Percentiles rank a stretch among this genome's conserved stretches.
Evolutionary conservation across 2,113 vertebrate genomes (phyloP).

Genomic region (Callithrix jacchus): DNA sequence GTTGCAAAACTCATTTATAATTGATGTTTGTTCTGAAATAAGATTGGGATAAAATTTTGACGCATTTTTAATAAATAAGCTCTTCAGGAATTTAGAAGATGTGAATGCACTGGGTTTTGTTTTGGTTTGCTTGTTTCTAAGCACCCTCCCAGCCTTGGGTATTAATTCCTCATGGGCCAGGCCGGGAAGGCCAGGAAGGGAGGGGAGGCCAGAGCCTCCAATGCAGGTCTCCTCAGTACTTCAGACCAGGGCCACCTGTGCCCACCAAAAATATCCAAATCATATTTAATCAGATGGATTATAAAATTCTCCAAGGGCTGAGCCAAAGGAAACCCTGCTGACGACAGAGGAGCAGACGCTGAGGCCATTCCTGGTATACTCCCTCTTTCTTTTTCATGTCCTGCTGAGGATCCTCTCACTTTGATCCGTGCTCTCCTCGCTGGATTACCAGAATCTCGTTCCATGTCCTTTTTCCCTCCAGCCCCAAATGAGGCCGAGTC

Average conservation of each 20-base stretch:
- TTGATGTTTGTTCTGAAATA: slow-evolving; percentile 36
- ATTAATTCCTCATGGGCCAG: neutral
- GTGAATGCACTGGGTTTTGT: neutral
- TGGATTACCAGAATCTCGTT: neutral
- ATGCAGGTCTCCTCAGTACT: neutral
- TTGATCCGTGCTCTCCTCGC: neutral
- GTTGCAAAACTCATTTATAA: slow-evolving; percentile 5
- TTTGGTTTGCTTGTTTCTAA: neutral
- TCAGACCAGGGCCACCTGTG: neutral
- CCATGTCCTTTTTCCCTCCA: neutral
- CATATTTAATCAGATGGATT: neutral
- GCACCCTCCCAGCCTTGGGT: neutral
- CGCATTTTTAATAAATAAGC: neutral
- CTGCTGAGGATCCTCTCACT: neutral
- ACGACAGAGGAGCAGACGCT: too few relatives aligned
- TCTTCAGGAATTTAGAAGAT: neutral
- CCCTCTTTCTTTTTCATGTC: neutral
- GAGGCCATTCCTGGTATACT: rapidly evolving
- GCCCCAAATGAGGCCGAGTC: neutral
- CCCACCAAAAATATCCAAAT: neutral
- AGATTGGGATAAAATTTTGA: neutral
- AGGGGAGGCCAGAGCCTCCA: neutral
- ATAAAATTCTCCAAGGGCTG: neutral
- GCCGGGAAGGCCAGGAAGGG: neutral
- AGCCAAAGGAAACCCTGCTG: neutral